Conservation (phyloP, 2,888 invertebrate species). For the Dascillus cervinus region DNA sequence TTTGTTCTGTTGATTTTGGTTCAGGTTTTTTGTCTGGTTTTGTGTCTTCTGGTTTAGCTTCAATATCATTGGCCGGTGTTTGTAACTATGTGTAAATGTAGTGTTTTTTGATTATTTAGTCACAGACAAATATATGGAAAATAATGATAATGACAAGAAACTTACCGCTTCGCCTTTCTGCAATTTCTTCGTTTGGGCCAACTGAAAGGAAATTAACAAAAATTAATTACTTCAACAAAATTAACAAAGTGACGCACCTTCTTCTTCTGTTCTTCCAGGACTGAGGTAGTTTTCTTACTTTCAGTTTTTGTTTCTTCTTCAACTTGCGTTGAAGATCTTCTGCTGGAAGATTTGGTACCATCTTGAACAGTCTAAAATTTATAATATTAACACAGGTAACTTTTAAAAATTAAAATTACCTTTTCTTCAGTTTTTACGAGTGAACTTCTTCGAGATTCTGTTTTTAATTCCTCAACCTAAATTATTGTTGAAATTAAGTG, state of each 20-base stretch:
- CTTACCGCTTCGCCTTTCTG: conserved; percentile 33
- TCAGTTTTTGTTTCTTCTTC: conserved; percentile 44
- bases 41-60: conserved; percentile 24
- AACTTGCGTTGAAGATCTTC: conserved; percentile 37
- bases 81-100: conserved; percentile 12
- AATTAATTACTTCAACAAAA: background rate
- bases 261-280: conserved; percentile 41
- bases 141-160: conserved; percentile 11
- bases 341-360: conserved; percentile 34
- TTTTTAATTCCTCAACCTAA: conserved; percentile 37
- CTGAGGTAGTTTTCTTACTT: conserved; percentile 44
- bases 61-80: conserved; percentile 26
- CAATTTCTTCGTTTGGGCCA: background rate
- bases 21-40: conserved; percentile 22
- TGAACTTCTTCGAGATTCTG: conserved; percentile 39
- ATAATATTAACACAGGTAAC: background rate
- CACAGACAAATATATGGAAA: background rate
- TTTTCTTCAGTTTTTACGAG: conserved; percentile 37
- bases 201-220: too few species aligned
- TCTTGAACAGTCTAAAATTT: conserved; percentile 34
- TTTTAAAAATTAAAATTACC: conserved; percentile 17
- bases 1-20: conserved; percentile 37
- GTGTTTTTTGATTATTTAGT: too few species aligned
- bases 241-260: conserved; percentile 23
- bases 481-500: conserved; percentile 8